A percentile compares a stretch with the other conserved stretches of the same genome.
These are phyloP conservation scores for Equus quagga DNA, from an alignment of 2,113 vertebrate species.

Conservation along the genomic window DNA sequence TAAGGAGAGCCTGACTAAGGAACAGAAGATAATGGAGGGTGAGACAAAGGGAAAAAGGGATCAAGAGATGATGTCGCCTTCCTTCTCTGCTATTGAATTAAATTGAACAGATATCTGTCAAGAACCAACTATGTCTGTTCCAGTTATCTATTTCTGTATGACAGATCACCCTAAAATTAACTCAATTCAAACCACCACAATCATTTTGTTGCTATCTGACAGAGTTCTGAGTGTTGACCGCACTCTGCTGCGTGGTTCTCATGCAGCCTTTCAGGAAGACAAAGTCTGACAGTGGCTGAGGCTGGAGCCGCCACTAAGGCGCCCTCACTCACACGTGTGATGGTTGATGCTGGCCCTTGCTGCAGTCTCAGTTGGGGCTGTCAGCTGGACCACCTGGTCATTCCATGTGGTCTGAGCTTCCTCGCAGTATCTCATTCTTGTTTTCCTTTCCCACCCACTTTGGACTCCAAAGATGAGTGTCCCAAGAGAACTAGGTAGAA, in stretches of 20 bases:
- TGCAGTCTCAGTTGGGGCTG: not conserved
- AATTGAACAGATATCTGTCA: not conserved
- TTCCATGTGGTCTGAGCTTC: not conserved
- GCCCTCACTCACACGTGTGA: rapidly evolving
- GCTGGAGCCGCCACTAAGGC: rapidly evolving
- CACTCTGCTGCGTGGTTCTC: not conserved
- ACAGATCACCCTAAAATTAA: not conserved
- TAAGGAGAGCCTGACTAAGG: not conserved
- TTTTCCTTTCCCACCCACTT: not conserved
- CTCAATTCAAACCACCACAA: not conserved
- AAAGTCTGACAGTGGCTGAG: not conserved
- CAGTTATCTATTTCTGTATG: not conserved
- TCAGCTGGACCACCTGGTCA: rapidly evolving
- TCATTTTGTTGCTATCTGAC: not conserved
- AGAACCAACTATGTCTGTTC: not conserved
- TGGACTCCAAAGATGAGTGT: not conserved
- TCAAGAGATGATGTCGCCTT: not conserved
- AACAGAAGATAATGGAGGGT: not conserved
- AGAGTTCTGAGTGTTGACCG: not conserved
- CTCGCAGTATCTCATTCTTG: not conserved
- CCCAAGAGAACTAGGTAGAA: not conserved
- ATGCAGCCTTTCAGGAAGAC: rapidly evolving
- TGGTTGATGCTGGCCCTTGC: rapidly evolving
- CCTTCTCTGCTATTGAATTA: not conserved
- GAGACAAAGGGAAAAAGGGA: not conserved